Evolutionary conservation across 2,113 vertebrate genomes (phyloP), one percentile per base, ranked within the genome.

Genomic region (Heloderma charlesbogerti): DNA sequence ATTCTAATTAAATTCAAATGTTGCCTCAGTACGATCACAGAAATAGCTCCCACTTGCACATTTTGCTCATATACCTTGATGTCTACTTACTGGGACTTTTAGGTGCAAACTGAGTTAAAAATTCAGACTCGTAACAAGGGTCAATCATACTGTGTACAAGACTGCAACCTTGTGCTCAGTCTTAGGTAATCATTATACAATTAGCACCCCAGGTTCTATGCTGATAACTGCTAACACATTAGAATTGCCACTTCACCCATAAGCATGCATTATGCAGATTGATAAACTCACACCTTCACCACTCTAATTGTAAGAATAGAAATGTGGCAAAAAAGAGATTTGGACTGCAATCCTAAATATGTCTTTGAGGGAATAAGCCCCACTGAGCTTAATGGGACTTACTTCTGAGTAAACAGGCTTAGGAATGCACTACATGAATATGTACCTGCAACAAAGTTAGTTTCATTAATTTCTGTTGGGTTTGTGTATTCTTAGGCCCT

Each of bases 391-490:
- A 88, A 88, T 66, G 18, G 27, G 37, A 88, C 27, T 63, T 69
- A 43, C 27, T 54, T 54, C 48, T 81, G 48, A 57, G 10, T 81
- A 81, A 81, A 51, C 48, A 81, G 48, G 79, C 48, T 67, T 67
- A 86, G 43, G 15, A 48, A 20, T 86, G 29, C 66, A 45, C 29
- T 34, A 67, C 31, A 66, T 3, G 45, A 90, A 12, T 31, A 40
- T 37, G 45, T 66, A 75, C 63, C 25, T 86, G 74, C 83, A 90
- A 34, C 83, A 85, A 51, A 69, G n/a, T 79, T 92, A 40, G 1
- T n/a, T 90, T 75, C 74, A 43, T 63, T 37, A 7, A 80, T 88
- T 80, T 83, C 81, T 22, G 37, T 87, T 79, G 90, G 84, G 37
- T 71, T 86, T 85, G n/a, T 69, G 25, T 31, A 86, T 79, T 90